phyloP scores from a whole-genome alignment of 2,797 vertebrate species.

The Mormyrus hasselquistii region DNA sequence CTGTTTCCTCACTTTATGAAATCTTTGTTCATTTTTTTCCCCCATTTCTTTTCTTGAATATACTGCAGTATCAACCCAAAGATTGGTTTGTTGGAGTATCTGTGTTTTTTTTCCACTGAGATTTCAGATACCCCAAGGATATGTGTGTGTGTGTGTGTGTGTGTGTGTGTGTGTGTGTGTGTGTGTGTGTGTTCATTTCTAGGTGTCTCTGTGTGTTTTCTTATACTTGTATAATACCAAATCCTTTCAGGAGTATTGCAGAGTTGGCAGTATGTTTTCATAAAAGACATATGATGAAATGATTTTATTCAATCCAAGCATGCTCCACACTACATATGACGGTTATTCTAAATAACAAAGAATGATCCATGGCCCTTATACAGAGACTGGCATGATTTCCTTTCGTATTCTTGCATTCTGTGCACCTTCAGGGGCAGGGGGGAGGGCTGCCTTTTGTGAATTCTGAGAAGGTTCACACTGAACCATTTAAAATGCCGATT shows the following conservation, averaged over 20 bases:
- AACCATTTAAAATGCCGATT: not conserved
- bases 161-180: not conserved
- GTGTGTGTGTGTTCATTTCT: not conserved
- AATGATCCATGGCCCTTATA: not conserved
- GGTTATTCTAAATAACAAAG: not conserved
- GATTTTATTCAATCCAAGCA: not conserved
- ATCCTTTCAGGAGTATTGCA: not conserved
- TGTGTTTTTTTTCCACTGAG: not conserved
- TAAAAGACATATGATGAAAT: not conserved
- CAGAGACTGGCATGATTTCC: not conserved
- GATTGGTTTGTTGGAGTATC: not conserved
- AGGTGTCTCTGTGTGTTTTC: not conserved
- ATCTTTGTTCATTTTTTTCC: not conserved
- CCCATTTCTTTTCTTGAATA: not conserved
- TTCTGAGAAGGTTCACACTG: not conserved
- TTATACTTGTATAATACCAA: not conserved
- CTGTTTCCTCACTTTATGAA: not conserved
- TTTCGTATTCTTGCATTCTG: not conserved
- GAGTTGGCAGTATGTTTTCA: not conserved
- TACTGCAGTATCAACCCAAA: not conserved
- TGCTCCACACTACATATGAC: not conserved
- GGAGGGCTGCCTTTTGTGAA: not conserved
- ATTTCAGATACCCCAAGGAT: not conserved
- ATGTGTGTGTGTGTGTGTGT: not conserved
- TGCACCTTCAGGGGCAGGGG: not conserved